Percentiles rank a stretch among this genome's conserved stretches.
phyloP scores from a whole-genome alignment of 2,113 vertebrate genomes.

The Dermatemys mawii region DNA sequence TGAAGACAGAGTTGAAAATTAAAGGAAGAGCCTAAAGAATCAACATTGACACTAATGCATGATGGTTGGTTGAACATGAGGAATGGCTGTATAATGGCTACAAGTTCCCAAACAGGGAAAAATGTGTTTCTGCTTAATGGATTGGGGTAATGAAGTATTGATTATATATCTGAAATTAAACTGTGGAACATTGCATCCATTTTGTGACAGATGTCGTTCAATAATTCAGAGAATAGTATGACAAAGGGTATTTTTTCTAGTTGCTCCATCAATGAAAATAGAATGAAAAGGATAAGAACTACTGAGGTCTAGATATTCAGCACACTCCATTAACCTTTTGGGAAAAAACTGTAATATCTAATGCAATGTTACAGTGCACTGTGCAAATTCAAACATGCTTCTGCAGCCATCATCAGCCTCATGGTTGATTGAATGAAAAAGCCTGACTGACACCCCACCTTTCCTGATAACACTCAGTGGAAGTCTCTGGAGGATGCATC shows the following conservation, averaged over 20 bases:
- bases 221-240: background rate
- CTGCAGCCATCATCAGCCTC: constrained; percentile 1
- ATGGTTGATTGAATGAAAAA: background rate
- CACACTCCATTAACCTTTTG: background rate
- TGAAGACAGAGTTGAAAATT: background rate
- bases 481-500: background rate
- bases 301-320: constrained; percentile 8
- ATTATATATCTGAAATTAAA: constrained; percentile 26
- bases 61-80: background rate
- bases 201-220: background rate
- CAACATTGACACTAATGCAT: constrained; percentile 1
- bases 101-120: background rate
- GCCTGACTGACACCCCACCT: constrained; percentile 25
- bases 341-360: background rate
- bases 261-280: background rate
- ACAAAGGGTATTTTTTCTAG: constrained; percentile 1
- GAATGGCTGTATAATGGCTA: background rate
- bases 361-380: background rate
- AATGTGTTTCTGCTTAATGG: background rate
- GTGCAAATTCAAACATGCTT: background rate
- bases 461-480: background rate
- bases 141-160: constrained; percentile 24
- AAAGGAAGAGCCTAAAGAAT: constrained; percentile 11
- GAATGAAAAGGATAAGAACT: constrained; percentile 19
- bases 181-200: background rate